Evolutionary conservation across 2,113 vertebrate genomes (phyloP).

Genomic region (Oxyura jamaicensis): DNA sequence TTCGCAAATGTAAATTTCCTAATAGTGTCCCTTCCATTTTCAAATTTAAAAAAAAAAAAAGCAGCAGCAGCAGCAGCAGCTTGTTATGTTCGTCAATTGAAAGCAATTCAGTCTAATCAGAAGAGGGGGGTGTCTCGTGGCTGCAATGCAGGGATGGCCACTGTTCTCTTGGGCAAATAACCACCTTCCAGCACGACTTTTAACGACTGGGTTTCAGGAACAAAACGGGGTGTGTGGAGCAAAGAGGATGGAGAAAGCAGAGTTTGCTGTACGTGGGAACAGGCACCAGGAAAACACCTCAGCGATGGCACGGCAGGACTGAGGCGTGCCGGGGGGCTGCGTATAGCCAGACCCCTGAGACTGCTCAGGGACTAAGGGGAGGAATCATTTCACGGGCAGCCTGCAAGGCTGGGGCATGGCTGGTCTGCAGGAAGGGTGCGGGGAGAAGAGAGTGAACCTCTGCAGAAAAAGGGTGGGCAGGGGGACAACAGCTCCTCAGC

Average conservation of each 20-base stretch:
- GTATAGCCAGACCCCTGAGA: not conserved
- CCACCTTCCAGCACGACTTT: not conserved
- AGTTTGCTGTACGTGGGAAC: not conserved
- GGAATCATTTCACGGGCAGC: not conserved
- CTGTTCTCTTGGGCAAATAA: slow-evolving; percentile 33
- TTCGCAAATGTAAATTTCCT: slow-evolving; percentile 85
- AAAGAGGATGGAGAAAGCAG: not conserved
- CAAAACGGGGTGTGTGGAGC: not conserved
- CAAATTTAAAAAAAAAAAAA: slow-evolving; percentile 61
- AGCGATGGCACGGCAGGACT: not conserved
- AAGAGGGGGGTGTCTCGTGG: slow-evolving; percentile 15
- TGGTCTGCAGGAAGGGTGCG: not conserved
- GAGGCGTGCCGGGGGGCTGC: accelerated
- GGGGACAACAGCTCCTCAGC: not conserved
- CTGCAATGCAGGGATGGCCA: not conserved
- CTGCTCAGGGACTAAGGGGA: not conserved
- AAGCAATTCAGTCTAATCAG: slow-evolving; percentile 69
- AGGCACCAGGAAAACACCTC: not conserved
- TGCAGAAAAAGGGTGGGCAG: not conserved
- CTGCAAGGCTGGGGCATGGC: not conserved
- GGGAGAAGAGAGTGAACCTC: not conserved
- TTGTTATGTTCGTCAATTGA: slow-evolving; percentile 71
- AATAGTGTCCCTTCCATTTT: slow-evolving; percentile 82
- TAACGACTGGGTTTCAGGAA: not conserved
- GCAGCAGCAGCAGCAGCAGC: slow-evolving; percentile 30